Percentiles rank a stretch among this genome's conserved stretches.
Evolutionary conservation across 1,140 invertebrate species (phyloP).

Genomic region (Eciton burchellii): DNA sequence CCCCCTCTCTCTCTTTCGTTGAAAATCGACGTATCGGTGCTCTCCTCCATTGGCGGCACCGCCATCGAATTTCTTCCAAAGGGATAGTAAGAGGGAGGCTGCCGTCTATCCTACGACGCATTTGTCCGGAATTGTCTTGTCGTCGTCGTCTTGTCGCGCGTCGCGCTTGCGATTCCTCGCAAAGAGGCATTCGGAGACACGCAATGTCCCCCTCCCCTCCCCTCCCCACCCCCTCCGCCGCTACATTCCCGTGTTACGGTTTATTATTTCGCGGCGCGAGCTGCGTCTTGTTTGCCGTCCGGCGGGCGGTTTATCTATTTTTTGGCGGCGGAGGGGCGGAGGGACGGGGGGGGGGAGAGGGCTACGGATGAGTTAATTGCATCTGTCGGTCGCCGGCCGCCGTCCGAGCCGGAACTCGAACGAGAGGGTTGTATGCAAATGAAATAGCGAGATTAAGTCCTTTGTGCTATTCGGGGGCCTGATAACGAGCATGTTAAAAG

Average conservation of each 20-base stretch:
- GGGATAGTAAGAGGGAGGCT: no score
- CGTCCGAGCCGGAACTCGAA: slow-evolving; percentile 28
- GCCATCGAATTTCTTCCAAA: no score
- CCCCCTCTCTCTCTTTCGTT: no score
- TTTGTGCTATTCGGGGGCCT: slow-evolving; percentile 75
- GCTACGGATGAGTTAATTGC: slow-evolving; percentile 74
- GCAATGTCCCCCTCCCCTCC: neutral
- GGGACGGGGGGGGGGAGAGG: slow-evolving; percentile 40
- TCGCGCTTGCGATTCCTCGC: neutral
- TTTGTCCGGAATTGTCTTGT: no score
- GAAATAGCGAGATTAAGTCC: slow-evolving; percentile 77
- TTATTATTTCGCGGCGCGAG: slow-evolving; percentile 62
- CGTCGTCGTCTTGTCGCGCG: neutral
- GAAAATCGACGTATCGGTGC: neutral
- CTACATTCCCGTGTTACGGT: slow-evolving; percentile 28
- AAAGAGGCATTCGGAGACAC: neutral
- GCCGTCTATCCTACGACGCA: no score
- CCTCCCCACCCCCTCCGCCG: neutral
- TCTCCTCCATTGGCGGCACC: no score
- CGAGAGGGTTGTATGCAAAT: slow-evolving; percentile 78
- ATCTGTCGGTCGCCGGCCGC: slow-evolving; percentile 62
- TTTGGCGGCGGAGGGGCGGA: no score
- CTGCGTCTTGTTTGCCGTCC: slow-evolving; percentile 68
- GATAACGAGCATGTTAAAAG: slow-evolving; percentile 71
- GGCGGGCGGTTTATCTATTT: slow-evolving; percentile 64